Evolutionary conservation across 2,888 invertebrate species (phyloP).

Genomic region (Apantesis nais): DNA sequence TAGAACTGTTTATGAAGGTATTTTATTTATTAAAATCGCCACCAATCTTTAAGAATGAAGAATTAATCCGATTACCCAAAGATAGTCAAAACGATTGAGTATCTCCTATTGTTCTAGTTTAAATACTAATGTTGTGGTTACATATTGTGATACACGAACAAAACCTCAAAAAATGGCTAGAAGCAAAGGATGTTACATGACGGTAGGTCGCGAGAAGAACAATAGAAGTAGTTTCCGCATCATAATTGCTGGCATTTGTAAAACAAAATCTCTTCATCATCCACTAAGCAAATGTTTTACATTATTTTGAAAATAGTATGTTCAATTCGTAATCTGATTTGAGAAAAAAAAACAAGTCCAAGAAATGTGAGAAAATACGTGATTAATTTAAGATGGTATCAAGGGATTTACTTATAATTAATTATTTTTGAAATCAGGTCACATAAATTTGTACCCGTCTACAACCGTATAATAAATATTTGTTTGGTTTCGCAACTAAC

Average conservation of each 20-base stretch:
- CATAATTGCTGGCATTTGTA: no score
- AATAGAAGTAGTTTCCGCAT: no score
- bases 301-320: no score
- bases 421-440: background rate
- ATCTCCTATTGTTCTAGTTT: background rate
- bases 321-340: background rate
- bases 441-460: no score
- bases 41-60: background rate
- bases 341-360: background rate
- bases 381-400: no score
- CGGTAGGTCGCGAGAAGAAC: no score
- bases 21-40: background rate
- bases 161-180: background rate
- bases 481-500: no score
- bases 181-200: no score
- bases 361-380: no score
- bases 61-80: background rate
- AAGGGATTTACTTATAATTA: background rate
- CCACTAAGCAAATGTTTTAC: no score
- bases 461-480: no score
- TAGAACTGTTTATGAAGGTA: background rate
- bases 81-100: background rate
- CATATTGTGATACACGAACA: background rate
- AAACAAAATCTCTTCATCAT: no score
- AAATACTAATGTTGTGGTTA: background rate